Conservation (phyloP, 2,888 invertebrate species). For the Ctenicera cuprea region DNA sequence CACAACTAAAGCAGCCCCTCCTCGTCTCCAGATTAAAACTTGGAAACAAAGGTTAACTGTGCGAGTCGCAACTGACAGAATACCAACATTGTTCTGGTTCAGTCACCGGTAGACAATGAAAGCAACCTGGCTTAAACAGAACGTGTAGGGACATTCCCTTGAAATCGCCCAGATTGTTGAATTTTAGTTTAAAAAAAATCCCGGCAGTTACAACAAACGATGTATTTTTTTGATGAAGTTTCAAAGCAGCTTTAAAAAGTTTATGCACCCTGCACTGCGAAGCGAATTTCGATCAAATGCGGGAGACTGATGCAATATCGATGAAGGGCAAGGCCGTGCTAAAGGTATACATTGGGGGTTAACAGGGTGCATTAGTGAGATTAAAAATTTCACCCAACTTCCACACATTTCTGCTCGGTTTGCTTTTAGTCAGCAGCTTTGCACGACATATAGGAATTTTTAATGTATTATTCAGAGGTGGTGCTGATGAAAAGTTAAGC, state of each 20-base stretch:
- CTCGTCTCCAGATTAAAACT: conserved; percentile 68
- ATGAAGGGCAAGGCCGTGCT: conserved; percentile 45
- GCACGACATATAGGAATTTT: conserved; percentile 3
- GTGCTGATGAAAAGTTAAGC: background rate
- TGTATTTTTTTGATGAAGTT: background rate
- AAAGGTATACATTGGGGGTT: conserved; percentile 42
- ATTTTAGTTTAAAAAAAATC: no score
- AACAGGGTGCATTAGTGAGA: conserved; percentile 59
- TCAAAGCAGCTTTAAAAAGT: background rate
- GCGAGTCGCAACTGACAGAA: conserved; percentile 57
- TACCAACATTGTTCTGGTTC: conserved; percentile 52
- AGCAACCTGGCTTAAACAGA: conserved; percentile 8
- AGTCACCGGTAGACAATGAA: conserved; percentile 50
- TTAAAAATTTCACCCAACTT: conserved; percentile 54
- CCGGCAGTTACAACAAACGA: no score
- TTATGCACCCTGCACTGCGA: background rate
- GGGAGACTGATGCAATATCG: conserved; percentile 35
- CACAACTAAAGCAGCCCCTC: conserved; percentile 58
- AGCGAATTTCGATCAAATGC: conserved; percentile 23
- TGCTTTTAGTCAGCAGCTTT: conserved; percentile 38
- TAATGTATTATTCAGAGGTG: background rate
- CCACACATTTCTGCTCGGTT: conserved; percentile 35
- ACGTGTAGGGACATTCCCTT: background rate
- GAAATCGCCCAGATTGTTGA: no score
- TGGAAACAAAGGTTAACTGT: conserved; percentile 69